phyloP scores from a whole-genome alignment of 2,888 invertebrate genomes.

The Orchestes rusci region DNA sequence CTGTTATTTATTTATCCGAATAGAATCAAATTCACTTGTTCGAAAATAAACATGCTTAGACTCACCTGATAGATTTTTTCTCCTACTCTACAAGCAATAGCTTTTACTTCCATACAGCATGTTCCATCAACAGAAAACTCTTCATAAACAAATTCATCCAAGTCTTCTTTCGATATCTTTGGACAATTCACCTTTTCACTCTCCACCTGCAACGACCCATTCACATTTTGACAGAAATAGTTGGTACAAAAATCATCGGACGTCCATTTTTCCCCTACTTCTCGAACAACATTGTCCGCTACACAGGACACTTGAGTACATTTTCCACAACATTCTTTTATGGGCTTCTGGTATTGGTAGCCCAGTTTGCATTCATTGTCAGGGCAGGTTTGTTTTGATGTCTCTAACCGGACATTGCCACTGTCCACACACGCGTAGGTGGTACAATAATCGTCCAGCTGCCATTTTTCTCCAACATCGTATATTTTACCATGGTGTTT shows the following conservation, averaged over 20 bases:
- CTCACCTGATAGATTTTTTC: slow-evolving; percentile 44
- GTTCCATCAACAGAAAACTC: slow-evolving; percentile 44
- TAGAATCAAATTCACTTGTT: too few species aligned
- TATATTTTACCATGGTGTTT: slow-evolving; percentile 41
- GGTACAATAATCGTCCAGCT: slow-evolving; percentile 49
- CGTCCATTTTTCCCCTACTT: slow-evolving; percentile 52
- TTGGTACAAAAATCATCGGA: slow-evolving; percentile 56
- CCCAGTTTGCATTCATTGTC: slow-evolving; percentile 18
- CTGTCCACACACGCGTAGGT: slow-evolving; percentile 48
- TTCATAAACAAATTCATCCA: slow-evolving; percentile 48
- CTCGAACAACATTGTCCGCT: slow-evolving; percentile 45
- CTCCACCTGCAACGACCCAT: slow-evolving; percentile 53
- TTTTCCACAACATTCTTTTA: slow-evolving; percentile 54
- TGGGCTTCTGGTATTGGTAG: slow-evolving; percentile 16
- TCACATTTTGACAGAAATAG: slow-evolving; percentile 50
- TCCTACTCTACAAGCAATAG: slow-evolving; percentile 50
- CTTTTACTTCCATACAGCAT: slow-evolving; percentile 52
- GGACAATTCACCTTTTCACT: slow-evolving; percentile 49
- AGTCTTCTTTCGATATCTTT: slow-evolving; percentile 41
- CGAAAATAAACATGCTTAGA: background rate
- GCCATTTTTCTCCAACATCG: slow-evolving; percentile 56
- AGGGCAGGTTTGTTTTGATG: slow-evolving; percentile 48
- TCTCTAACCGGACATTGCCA: slow-evolving; percentile 49
- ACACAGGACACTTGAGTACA: slow-evolving; percentile 54
- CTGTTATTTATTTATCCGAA: too few species aligned